Conservation (phyloP, 2,113 vertebrate genomes). For the Brevimyrus niger region DNA sequence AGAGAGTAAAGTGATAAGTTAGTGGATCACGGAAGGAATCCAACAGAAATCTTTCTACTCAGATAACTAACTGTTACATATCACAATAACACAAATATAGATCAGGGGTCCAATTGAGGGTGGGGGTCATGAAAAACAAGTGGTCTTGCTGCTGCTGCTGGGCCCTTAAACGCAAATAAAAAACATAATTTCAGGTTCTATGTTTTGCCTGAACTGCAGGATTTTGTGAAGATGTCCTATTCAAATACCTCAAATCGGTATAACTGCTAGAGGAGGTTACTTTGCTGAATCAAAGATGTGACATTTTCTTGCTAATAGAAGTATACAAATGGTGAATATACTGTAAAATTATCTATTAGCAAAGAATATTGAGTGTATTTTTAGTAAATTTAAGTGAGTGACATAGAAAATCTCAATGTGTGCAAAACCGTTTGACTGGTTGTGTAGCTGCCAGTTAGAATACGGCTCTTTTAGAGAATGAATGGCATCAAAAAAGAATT, state of each 20-base stretch:
- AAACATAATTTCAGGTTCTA: background rate
- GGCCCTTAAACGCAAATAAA: too few relatives aligned
- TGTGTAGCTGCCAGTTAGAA: background rate
- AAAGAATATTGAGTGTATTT: too few relatives aligned
- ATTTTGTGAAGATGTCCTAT: background rate
- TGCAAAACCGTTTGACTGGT: background rate
- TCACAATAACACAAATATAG: background rate
- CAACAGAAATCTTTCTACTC: background rate
- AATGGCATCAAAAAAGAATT: background rate
- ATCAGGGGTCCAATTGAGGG: background rate
- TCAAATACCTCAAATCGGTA: too few relatives aligned
- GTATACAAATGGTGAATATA: too few relatives aligned
- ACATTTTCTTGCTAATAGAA: too few relatives aligned
- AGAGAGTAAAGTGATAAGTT: background rate
- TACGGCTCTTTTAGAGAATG: background rate
- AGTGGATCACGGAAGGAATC: background rate
- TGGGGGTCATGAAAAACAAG: background rate
- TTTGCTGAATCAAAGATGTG: too few relatives aligned
- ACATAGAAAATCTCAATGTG: too few relatives aligned
- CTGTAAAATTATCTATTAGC: too few relatives aligned
- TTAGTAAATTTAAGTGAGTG: too few relatives aligned
- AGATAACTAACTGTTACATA: background rate
- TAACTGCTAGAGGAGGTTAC: too few relatives aligned
- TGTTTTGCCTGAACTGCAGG: background rate
- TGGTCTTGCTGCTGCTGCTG: background rate